Conservation (phyloP, 2,797 vertebrate species). For the Phrynocephalus vlangalii region DNA sequence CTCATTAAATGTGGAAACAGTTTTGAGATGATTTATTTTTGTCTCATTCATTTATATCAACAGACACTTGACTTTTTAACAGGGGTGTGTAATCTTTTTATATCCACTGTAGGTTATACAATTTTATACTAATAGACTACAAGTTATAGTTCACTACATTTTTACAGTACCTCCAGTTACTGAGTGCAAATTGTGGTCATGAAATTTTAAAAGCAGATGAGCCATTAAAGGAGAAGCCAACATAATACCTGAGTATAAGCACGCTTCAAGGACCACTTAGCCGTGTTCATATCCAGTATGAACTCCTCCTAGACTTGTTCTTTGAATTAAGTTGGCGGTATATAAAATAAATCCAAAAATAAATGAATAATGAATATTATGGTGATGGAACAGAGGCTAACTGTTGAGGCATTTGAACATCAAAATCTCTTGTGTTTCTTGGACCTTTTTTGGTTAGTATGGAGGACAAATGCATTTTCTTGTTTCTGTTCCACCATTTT, state of each 20-base stretch:
- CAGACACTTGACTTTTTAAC: too few relatives aligned
- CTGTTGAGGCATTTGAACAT: not conserved
- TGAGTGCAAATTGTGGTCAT: not conserved
- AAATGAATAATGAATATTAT: not conserved
- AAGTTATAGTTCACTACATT: not conserved
- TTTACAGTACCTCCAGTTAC: not conserved
- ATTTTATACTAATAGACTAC: conserved; percentile 20
- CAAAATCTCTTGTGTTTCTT: not conserved
- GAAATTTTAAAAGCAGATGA: not conserved
- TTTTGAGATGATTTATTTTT: too few relatives aligned
- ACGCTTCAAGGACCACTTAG: not conserved
- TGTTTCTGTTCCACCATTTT: conserved; percentile 3
- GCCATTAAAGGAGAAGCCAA: not conserved
- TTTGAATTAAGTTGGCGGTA: too few relatives aligned
- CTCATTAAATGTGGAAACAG: too few relatives aligned
- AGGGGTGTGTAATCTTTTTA: too few relatives aligned
- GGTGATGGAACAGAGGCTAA: not conserved
- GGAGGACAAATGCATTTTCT: not conserved
- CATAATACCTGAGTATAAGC: not conserved
- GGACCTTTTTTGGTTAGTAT: not conserved
- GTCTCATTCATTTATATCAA: too few relatives aligned
- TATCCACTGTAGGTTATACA: not conserved
- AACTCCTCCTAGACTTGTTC: too few relatives aligned
- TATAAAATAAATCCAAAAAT: too few relatives aligned
- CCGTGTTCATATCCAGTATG: not conserved